Base-by-base conservation (phyloP, 2,113 vertebrate genomes). In the Cisticola juncidis region DNA sequence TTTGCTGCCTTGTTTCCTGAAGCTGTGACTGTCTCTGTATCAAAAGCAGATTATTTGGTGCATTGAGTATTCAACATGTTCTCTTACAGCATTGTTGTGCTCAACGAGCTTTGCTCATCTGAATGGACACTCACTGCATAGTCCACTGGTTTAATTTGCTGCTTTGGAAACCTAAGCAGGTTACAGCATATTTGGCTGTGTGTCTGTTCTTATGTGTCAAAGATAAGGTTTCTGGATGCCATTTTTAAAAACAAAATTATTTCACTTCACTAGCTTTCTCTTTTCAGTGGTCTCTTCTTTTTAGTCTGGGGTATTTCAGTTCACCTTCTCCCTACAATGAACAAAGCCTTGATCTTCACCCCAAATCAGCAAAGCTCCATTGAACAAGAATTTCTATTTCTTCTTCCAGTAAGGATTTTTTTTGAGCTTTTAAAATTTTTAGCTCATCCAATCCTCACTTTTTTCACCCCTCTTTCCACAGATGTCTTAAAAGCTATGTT, bases 51-150 rank as follows among this genome's bases (percentile, higher is more conserved):
- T 97, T 95, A 96, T 92, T 82, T 93, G 73, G 88, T 94, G 93
- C 70, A 94, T 76, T 92, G 95, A 92, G 79, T 96, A 96, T 96
- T 95, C 96, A 97, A 90, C 80, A 78, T 86, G 90, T 91, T 96
- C 77, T 69, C 80, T 95, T 95, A 80, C 57, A 90, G 57, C 48
- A 84, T 96, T 92, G 88, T 84, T 82, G 77, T 96, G 94, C 94
- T 97, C 96, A 95, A 94, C 96, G 96, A 97, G 96, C 96, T 95
- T 89, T 96, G 96, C 96, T 96, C 96, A 96, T 95, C 86, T 96
- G 96, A 97, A 97, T 96, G 96, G 94, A 95, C 92, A 97, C 92
- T 96, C 82, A 66, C 68, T 95, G 89, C 96, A 96, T 97, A 95
- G 95, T 92, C 94, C 94, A 96, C 92, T 96, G 95, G 94, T 96